Base-by-base conservation (phyloP, 1,140 invertebrate species). In the Macrostomum lignano region DNA sequence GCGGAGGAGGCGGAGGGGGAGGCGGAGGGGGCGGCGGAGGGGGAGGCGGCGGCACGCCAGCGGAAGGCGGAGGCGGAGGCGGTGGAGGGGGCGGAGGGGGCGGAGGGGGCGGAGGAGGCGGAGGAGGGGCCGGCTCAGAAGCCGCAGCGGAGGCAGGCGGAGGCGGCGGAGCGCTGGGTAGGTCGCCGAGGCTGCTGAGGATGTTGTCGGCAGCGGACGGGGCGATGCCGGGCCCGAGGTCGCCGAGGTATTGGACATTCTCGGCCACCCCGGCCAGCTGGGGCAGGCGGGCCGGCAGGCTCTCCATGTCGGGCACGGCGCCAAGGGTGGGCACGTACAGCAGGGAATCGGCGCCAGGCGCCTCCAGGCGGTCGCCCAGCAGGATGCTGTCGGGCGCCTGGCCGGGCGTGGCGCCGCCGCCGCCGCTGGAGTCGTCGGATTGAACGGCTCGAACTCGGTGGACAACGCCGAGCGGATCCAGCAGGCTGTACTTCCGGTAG, bases 271-370 rank as follows among this genome's bases (percentile, higher is more conserved):
- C 76, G 64, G 39, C 65, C 65, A 21, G 74, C 70, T 31, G 88
- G 59, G 58, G 84, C 73, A 0, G 79, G 79, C 24, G 88, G 59
- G 46, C 73, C 72, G 13, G 73, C 51, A 0, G 82, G 82, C 30
- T 84, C 72, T 55, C 72, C 42, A 88, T 69, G 40, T 72, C 69
- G 2, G 79, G 79, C 10, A 75, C 71, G 61, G 66, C 68, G 40
- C 74, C 70, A 28, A 78, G 64, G 29, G 68, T 68, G 11, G 78
- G 78, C 19, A 72, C 69, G 46, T 82, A 86, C 47, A 77, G 71
- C 52, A 74, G 76, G 44, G 67, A 70, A 36, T 76, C 70, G 22
- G 66, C 63, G 36, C 64, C 59, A 37, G 67, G 64, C 37, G 65
- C 63, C 42, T 68, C 61, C 10, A 68, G 51, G 9, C 62, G 58